Evolutionary conservation across 2,797 vertebrate genomes (phyloP).

Genomic region (Anguilla obscura): DNA sequence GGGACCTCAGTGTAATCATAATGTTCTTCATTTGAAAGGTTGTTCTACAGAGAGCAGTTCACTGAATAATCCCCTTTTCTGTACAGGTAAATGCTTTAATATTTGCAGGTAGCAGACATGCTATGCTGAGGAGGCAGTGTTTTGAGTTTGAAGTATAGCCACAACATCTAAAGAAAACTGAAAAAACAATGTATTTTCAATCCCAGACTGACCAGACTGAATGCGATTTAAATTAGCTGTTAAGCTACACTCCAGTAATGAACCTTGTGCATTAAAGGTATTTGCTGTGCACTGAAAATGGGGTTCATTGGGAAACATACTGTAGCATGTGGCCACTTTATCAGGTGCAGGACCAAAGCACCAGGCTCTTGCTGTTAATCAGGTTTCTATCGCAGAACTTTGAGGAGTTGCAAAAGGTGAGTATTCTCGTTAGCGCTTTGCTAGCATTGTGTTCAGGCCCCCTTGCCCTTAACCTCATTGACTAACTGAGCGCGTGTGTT

Average conservation of each 20-base stretch:
- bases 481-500: neutral
- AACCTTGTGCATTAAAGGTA: constrained; percentile 15
- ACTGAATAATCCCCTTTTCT: neutral
- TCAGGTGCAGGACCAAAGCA: constrained; percentile 11
- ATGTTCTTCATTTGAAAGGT: neutral
- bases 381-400: neutral
- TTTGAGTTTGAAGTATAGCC: neutral
- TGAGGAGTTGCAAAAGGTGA: neutral
- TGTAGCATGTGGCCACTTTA: constrained; percentile 21
- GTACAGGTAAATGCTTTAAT: neutral
- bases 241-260: constrained; percentile 10
- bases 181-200: neutral
- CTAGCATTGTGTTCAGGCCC: too few relatives aligned
- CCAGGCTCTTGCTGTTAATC: neutral
- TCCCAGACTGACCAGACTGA: neutral
- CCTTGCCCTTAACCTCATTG: neutral
- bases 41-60: neutral
- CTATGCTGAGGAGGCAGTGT: neutral
- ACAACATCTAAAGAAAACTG: neutral
- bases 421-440: too few relatives aligned
- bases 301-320: constrained; percentile 61
- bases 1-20: neutral
- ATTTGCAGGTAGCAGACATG: neutral
- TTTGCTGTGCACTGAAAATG: constrained; percentile 55
- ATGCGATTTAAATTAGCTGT: constrained; percentile 23